Evolutionary conservation across 1,140 invertebrate genomes (phyloP).

Genomic region (Drosophila bocqueti): DNA sequence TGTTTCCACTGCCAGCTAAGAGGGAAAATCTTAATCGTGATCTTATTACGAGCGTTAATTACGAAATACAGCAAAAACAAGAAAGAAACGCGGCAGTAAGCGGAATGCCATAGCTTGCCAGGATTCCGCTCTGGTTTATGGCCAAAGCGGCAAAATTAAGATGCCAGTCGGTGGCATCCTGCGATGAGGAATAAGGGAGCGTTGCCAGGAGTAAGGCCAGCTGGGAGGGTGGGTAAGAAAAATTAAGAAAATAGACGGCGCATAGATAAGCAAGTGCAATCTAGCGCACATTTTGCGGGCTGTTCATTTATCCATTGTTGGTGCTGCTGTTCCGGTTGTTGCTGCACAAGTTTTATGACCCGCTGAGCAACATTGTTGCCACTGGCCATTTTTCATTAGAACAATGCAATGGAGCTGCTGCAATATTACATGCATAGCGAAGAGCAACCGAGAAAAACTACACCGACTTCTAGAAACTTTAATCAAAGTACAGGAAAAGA

Average conservation of each 20-base stretch:
- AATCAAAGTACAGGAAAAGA: conserved; percentile 32
- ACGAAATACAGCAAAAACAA: conserved; percentile 57
- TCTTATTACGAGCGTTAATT: conserved; percentile 81
- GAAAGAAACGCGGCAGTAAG: conserved; percentile 25
- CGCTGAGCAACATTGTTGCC: conserved; percentile 73
- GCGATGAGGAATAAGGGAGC: conserved; percentile 16
- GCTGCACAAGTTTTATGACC: conserved; percentile 71
- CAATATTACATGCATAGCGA: conserved; percentile 48
- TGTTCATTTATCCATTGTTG: conserved; percentile 36
- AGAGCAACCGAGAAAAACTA: conserved; percentile 8
- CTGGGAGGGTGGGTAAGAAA: conserved; percentile 35
- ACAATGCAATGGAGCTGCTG: conserved; percentile 62
- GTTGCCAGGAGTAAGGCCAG: conserved; percentile 1
- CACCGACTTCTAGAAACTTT: conserved; percentile 23
- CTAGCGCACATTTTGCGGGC: conserved; percentile 64
- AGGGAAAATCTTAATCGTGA: conserved; percentile 73
- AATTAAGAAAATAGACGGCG: conserved; percentile 76
- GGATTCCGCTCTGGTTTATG: conserved; percentile 50
- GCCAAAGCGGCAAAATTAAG: conserved; percentile 62
- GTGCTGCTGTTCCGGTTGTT: conserved; percentile 47
- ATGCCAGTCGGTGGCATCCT: conserved; percentile 30
- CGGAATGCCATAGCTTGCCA: conserved; percentile 18
- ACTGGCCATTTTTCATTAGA: conserved; percentile 72
- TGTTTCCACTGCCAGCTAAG: conserved; percentile 14
- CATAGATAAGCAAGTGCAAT: conserved; percentile 77